phyloP scores from a whole-genome alignment of 2,888 invertebrate species.

The Scaptomyza tumidula region DNA sequence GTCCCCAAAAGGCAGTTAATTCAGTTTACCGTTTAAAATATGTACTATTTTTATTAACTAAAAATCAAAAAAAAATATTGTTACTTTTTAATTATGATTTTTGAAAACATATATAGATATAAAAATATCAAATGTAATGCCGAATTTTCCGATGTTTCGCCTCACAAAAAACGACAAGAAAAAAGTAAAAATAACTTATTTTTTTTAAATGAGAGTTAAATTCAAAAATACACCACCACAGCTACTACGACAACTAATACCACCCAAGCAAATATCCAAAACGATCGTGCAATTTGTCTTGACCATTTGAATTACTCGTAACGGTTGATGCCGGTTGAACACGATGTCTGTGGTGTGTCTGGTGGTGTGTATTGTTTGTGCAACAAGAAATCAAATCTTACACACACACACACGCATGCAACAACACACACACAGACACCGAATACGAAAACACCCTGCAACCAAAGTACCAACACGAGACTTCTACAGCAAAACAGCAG shows the following conservation, averaged over 20 bases:
- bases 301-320: slow-evolving; percentile 45
- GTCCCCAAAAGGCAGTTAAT: slow-evolving; percentile 13
- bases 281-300: slow-evolving; percentile 51
- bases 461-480: slow-evolving; percentile 26
- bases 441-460: slow-evolving; percentile 25
- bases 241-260: slow-evolving; percentile 32
- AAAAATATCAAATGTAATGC: slow-evolving; percentile 83
- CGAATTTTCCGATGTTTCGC: slow-evolving; percentile 85
- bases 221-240: slow-evolving; percentile 32
- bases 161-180: slow-evolving; percentile 79
- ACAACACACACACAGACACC: slow-evolving; percentile 17
- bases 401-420: slow-evolving; percentile 22
- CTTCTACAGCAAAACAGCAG: slow-evolving; percentile 19
- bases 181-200: slow-evolving; percentile 22
- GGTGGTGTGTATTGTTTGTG: slow-evolving; percentile 9
- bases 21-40: slow-evolving; percentile 27
- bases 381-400: too few species aligned
- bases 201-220: slow-evolving; percentile 35
- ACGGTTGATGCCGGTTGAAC: slow-evolving; percentile 28
- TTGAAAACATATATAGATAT: slow-evolving; percentile 52
- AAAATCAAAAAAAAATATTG: slow-evolving; percentile 47
- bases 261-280: slow-evolving; percentile 54
- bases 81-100: slow-evolving; percentile 78
- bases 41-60: slow-evolving; percentile 52
- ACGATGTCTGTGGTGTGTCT: slow-evolving; percentile 35